A percentile compares a stretch with the other conserved stretches of the same genome.
These are phyloP conservation scores for Drosophila tsacasi DNA, from an alignment of 1,140 invertebrate species.

Conservation along the genomic window DNA sequence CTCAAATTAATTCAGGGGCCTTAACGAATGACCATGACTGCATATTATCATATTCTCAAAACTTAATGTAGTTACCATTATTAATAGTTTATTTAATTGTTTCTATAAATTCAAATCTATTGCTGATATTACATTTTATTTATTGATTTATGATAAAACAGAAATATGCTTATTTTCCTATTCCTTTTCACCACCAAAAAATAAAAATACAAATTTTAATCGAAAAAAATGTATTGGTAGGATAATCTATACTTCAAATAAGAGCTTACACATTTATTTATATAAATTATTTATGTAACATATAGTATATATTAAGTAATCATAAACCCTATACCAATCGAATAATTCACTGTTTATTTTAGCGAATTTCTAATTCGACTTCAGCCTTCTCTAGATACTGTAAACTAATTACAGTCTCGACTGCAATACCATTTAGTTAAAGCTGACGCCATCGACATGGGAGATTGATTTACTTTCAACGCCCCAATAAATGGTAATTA, in stretches of 20 bases:
- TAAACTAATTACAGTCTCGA: slow-evolving; percentile 55
- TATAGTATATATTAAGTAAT: too few relatives aligned
- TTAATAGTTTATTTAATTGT: not conserved
- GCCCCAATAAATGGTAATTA: slow-evolving; percentile 66
- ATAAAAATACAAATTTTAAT: too few relatives aligned
- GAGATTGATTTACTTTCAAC: slow-evolving; percentile 52
- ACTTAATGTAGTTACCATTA: not conserved
- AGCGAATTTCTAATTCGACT: slow-evolving; percentile 11
- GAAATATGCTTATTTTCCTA: not conserved
- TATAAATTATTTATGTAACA: too few relatives aligned
- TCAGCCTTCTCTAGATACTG: not conserved
- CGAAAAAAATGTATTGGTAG: not conserved
- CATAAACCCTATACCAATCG: too few relatives aligned
- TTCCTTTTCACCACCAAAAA: not conserved
- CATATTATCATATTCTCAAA: not conserved
- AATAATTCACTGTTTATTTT: not conserved
- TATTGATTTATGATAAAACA: not conserved
- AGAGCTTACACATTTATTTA: too few relatives aligned
- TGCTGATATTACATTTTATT: too few relatives aligned
- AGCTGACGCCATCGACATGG: slow-evolving; percentile 52
- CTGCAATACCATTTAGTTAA: slow-evolving; percentile 44
- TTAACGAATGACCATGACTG: not conserved
- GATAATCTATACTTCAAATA: not conserved
- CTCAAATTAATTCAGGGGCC: not conserved
- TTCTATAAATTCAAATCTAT: too few relatives aligned